Evolutionary conservation across 2,113 vertebrate species (phyloP), one percentile per base, ranked within the genome.

Genomic region (Hemiprocne comata): DNA sequence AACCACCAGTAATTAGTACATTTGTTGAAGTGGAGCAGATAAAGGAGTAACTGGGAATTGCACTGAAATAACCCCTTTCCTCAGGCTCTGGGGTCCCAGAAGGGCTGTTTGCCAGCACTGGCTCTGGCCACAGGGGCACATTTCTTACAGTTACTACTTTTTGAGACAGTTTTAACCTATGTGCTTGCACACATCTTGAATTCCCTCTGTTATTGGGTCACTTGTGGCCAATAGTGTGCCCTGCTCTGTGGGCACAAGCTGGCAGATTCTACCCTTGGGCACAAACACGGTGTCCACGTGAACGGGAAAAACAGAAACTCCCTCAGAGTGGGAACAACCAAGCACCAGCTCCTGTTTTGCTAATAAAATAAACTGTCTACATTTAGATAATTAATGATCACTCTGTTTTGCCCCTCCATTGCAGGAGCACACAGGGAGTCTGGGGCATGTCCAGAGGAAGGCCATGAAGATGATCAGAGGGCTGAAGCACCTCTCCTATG

Each of bases 91-190:
- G 46, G 25, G 24, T 55, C 57, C 57, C 28, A 8, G 36, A 38
- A 33, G 42, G 33, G 60, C 40, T 66, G 24, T 28, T 42, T 53
- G 48, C 57, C 3, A 4, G 28, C 24, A 36, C 33, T 9, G 34
- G 2, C 64, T 75, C 54, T 26, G 29, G 31, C 20, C 28, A 65
- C 0, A 0, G 24, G 34, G 12, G 4, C 13, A n/a, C 6, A 31
- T 60, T 86, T 90, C 62, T 65, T 40, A 33, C 8, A 31, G 14
- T 67, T 24, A 7, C 23, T 87, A 34, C 31, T 26, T 66, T 57
- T 13, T 31, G 53, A 55, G 31, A 20, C 16, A 58, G 26, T 51
- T 93, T 79, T 65, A 80, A 71, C 33, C 18, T 5, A 31, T 57
- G 2, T 7, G 6, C 13, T 38, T 48, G 11, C 24, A 23, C 1